Percentiles rank a stretch among this genome's conserved stretches.
Evolutionary conservation across 2,888 invertebrate species (phyloP).

Genomic region (Rotaria sp.): DNA sequence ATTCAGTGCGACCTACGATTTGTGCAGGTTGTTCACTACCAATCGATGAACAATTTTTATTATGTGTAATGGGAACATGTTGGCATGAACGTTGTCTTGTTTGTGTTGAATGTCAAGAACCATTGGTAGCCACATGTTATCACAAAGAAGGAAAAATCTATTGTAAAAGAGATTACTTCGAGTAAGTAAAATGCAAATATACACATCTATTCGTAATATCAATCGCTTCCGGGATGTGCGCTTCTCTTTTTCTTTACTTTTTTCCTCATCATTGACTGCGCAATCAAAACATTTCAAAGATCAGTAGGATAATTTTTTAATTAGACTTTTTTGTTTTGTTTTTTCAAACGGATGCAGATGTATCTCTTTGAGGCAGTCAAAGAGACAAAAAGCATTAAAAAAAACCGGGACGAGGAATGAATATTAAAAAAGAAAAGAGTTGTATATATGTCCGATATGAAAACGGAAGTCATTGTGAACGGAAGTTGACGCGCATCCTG

Average conservation of each 20-base stretch:
- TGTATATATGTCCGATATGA: not conserved
- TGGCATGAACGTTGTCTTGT: constrained; percentile 30
- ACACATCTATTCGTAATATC: not conserved
- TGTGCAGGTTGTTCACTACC: not conserved
- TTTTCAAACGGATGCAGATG: constrained; percentile 28
- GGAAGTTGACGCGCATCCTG: constrained; percentile 19
- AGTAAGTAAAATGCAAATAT: constrained; percentile 7
- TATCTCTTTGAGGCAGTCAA: not conserved
- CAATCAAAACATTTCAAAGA: constrained; percentile 18
- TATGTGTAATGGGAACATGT: constrained; percentile 24
- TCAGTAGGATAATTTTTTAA: not conserved
- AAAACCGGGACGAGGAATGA: not conserved
- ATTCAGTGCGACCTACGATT: not conserved
- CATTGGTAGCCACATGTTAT: constrained; percentile 7
- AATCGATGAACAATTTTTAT: constrained; percentile 13
- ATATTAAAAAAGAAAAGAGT: not conserved
- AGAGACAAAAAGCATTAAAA: not conserved
- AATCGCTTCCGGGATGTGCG: constrained; percentile 10
- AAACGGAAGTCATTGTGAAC: constrained; percentile 19
- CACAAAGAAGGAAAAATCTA: constrained; percentile 11
- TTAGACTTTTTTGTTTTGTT: not conserved
- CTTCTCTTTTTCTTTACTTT: not conserved
- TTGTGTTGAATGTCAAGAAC: constrained; percentile 13
- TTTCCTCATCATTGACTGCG: constrained; percentile 26
- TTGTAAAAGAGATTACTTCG: constrained; percentile 30